Percentiles rank a stretch among this genome's conserved stretches.
Conservation (phyloP, 2,888 invertebrate species). For the Nomada fabriciana region DNA sequence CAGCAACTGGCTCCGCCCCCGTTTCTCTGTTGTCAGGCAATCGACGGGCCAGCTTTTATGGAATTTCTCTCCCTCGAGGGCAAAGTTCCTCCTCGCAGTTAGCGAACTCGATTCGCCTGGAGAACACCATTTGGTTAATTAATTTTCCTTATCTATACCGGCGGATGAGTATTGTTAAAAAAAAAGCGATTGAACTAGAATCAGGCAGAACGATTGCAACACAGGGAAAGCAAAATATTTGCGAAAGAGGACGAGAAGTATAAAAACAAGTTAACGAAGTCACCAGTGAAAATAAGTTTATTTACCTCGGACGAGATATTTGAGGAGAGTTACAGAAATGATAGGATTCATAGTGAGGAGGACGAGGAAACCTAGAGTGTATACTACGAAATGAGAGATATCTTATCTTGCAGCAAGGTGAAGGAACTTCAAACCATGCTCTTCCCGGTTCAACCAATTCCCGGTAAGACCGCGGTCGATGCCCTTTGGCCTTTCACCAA, state of each 20-base stretch:
- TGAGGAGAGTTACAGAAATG: neutral
- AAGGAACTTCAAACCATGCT: conserved; percentile 88
- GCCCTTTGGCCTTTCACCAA: neutral
- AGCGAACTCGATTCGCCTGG: conserved; percentile 12
- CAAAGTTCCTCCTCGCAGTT: conserved; percentile 47
- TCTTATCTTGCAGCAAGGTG: conserved; percentile 84
- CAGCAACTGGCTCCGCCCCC: conserved; percentile 74
- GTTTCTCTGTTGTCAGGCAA: conserved; percentile 78
- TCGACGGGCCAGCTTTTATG: conserved; percentile 60
- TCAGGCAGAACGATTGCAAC: conserved; percentile 1
- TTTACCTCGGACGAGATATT: neutral
- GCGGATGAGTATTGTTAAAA: no score
- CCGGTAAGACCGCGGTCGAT: conserved; percentile 68
- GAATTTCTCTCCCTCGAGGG: conserved; percentile 46
- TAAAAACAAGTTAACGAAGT: no score
- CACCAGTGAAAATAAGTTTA: conserved; percentile 5
- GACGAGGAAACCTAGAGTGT: conserved; percentile 23
- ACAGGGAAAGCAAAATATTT: no score
- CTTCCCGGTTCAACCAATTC: conserved; percentile 86
- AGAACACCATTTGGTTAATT: neutral
- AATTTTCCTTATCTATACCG: no score
- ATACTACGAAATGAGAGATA: conserved; percentile 76
- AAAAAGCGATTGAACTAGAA: neutral
- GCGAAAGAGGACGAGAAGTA: no score
- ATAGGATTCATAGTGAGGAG: neutral